Conservation (phyloP, 2,113 vertebrate genomes). For the Microtus ochrogaster region DNA sequence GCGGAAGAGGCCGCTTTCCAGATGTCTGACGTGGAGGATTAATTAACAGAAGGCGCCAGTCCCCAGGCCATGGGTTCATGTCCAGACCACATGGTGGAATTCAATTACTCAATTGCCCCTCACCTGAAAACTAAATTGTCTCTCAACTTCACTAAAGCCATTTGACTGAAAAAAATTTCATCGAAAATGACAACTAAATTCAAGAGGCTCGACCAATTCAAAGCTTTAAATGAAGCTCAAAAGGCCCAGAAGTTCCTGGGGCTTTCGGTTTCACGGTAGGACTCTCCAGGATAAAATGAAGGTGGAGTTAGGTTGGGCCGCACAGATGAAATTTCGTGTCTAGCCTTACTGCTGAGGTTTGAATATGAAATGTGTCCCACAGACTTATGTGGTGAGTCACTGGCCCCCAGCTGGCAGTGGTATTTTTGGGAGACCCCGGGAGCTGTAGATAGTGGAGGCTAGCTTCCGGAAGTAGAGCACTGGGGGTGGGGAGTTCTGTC, state of each 20-base stretch:
- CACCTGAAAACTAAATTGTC: conserved; percentile 2
- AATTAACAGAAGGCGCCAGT: conserved; percentile 83
- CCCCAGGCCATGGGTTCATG: conserved; percentile 77
- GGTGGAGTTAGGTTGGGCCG: not conserved
- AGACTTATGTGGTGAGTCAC: not conserved
- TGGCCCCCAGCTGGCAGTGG: not conserved
- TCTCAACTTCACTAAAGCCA: not conserved
- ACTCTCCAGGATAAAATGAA: not conserved
- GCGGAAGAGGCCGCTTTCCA: conserved; percentile 81
- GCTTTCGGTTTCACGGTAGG: not conserved
- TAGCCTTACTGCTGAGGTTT: not conserved
- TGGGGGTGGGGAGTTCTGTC: not conserved
- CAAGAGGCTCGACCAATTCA: not conserved
- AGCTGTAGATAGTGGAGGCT: not conserved
- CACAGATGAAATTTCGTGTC: not conserved
- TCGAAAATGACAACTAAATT: conserved; percentile 30
- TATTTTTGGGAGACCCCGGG: not conserved
- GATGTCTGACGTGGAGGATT: conserved; percentile 83
- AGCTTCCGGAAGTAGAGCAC: not conserved
- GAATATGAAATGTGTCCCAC: not conserved
- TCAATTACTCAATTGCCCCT: conserved; percentile 11
- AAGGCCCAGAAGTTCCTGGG: not conserved
- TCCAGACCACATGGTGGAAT: conserved; percentile 78
- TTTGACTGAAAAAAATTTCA: not conserved
- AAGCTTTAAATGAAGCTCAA: not conserved